Conservation (phyloP, 2,888 invertebrate genomes). For the Eupithecia subumbrata region DNA sequence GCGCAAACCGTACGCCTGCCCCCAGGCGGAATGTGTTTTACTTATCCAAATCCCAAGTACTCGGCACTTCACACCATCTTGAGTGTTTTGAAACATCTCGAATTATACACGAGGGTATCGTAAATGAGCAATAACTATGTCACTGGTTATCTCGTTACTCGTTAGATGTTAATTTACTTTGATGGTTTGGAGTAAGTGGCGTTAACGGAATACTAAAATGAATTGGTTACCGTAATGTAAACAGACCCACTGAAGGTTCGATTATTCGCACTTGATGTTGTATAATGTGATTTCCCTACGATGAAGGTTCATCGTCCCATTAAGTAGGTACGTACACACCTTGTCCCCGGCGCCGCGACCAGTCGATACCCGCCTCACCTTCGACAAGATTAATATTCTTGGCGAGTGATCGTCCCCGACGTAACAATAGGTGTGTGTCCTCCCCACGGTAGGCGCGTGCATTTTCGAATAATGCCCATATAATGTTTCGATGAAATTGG, state of each 20-base stretch:
- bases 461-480: slow-evolving; percentile 83
- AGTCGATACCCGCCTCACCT: slow-evolving; percentile 64
- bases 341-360: slow-evolving; percentile 59
- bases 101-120: slow-evolving; percentile 42
- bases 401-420: slow-evolving; percentile 71
- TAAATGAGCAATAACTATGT: slow-evolving; percentile 39
- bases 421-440: slow-evolving; percentile 73
- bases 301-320: slow-evolving; percentile 71
- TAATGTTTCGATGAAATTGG: slow-evolving; percentile 80
- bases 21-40: slow-evolving; percentile 34
- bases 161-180: slow-evolving; percentile 34
- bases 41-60: slow-evolving; percentile 30
- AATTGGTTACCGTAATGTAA: slow-evolving; percentile 25
- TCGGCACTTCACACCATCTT: slow-evolving; percentile 33
- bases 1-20: slow-evolving; percentile 31
- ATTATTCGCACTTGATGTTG: slow-evolving; percentile 47
- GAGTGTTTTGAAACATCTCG: slow-evolving; percentile 40
- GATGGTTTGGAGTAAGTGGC: slow-evolving; percentile 25
- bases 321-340: slow-evolving; percentile 52
- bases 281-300: slow-evolving; percentile 51
- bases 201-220: slow-evolving; percentile 28
- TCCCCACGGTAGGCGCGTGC: slow-evolving; percentile 76
- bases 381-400: slow-evolving; percentile 81
- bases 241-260: slow-evolving; percentile 25
- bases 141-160: slow-evolving; percentile 38